Evolutionary conservation across 2,888 invertebrate genomes (phyloP), one percentile per base, ranked within the genome.

Genomic region (Mylabris sibirica): DNA sequence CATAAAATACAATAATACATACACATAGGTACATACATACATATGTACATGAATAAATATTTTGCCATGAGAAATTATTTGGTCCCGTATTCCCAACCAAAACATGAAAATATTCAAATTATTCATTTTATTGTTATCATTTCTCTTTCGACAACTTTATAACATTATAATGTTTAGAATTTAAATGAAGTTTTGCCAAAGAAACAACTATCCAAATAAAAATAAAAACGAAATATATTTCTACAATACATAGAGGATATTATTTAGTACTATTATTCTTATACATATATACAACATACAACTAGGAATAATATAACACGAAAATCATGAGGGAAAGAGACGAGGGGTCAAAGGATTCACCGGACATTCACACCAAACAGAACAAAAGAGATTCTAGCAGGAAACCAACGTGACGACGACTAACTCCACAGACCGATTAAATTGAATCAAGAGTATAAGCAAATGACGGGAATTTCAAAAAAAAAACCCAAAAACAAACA

Each of bases 321-420:
- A 49, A 20, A 49, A 22, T 22, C 20, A 20, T 6, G 20, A n/a
- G 20, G 11, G n/a, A 49, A 20, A 49, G 49, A 49, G 20, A 17
- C 20, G 41, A 6, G 44, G 49, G 49, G 49, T 49, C 49, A 49
- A 49, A 49, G 49, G 49, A 49, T 49, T 49, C 49, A 49, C 49
- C 49, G 49, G 49, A 49, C 49, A 49, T 49, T 49, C 49, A 49
- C 49, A 49, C 49, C 49, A 49, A 49, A 49, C 49, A 49, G 49
- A 49, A 49, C 49, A 49, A 49, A 49, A 49, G 49, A 49, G 49
- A 49, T 20, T 49, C 49, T 49, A 49, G 49, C 49, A 49, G 49
- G 49, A 49, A 49, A 49, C 49, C 49, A 49, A 49, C 49, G 49
- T 49, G 49, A 49, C 49, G 49, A 49, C 49, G 20, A 44, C 44